phyloP scores from a whole-genome alignment of 2,113 vertebrate genomes.

The Odocoileus virginianus region DNA sequence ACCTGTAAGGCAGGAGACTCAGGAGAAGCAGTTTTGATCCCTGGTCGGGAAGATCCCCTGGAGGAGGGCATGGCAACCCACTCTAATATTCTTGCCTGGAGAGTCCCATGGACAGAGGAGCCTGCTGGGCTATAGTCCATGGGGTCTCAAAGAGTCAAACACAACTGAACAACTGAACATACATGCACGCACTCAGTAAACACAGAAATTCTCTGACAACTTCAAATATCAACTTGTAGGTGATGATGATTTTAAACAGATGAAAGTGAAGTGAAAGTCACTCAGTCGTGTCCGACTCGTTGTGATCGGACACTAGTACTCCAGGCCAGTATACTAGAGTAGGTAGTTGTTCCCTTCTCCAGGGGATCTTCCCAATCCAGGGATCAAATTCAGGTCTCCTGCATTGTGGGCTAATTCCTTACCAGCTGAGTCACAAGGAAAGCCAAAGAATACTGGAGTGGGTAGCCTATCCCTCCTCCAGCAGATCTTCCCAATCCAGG shows the following conservation, averaged over 20 bases:
- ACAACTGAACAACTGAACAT: fast-evolving
- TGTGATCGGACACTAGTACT: background rate
- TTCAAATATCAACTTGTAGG: slow-evolving; percentile 6
- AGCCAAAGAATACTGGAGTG: background rate
- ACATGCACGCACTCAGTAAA: background rate
- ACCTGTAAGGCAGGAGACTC: background rate
- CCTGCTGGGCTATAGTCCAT: background rate
- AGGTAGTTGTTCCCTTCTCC: too few species aligned
- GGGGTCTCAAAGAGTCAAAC: background rate
- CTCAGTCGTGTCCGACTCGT: background rate
- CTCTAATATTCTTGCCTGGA: background rate
- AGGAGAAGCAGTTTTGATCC: background rate
- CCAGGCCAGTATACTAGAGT: background rate
- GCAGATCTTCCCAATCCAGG: background rate
- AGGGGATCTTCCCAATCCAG: too few species aligned
- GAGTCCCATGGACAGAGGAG: background rate
- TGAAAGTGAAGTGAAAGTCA: background rate
- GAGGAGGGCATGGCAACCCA: background rate
- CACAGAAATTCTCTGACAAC: background rate
- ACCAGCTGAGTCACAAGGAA: too few species aligned
- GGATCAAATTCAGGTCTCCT: too few species aligned
- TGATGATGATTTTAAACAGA: background rate
- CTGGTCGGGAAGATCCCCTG: background rate
- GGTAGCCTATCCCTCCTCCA: background rate
- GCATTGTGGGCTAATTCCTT: too few species aligned